Base-by-base conservation (phyloP, 1,140 invertebrate genomes). In the Anastrepha ludens region DNA sequence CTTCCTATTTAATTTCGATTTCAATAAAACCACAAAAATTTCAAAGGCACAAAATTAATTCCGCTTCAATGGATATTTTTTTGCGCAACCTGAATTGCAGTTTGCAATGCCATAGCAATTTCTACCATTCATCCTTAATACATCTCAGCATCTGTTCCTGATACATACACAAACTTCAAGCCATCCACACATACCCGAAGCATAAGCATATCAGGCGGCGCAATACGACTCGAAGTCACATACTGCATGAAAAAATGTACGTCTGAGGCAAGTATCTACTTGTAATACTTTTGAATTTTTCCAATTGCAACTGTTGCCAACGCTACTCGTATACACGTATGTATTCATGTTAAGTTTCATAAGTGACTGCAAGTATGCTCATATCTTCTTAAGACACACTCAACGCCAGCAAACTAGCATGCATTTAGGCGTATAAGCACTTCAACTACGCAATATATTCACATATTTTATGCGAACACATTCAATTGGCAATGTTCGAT, bases 301-400 rank as follows among this genome's bases (percentile, higher is more conserved):
- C 13, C 67, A 74, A 67, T 74, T 44, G 39, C 67, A 44, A 74
- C 13, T 44, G 41, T 70, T 15, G 65, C 41, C 3, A 74, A 5
- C 7, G 9, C 11, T 55, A 3, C 50, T 44, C 29, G 13, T 3
- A 74, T 6, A 6, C 41, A 47, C 39, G 17, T 41, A 74, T 1
- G 15, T 47, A 41, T 39, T 17, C 2, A 17, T 74, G 17, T 8
- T 74, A 15, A 74, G 39, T 13, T 17, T 5, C 3, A 29, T 70
- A 70, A 41, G 41, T 6, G 67, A 11, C 6, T 44, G 41, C 41
- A 74, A 47, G 67, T 39, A 47, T 74, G 67, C 67, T 74, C 67
- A 47, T 74, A 74, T 74, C 39, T 74, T 44, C 67, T 47, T 47
- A 47, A 74, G 67, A 67, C 64, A 67, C 39, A 67, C 50, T 55